Percentiles rank a stretch among this genome's conserved stretches.
phyloP scores from a whole-genome alignment of 2,888 invertebrate species.

The Chymomyza caudatula region DNA sequence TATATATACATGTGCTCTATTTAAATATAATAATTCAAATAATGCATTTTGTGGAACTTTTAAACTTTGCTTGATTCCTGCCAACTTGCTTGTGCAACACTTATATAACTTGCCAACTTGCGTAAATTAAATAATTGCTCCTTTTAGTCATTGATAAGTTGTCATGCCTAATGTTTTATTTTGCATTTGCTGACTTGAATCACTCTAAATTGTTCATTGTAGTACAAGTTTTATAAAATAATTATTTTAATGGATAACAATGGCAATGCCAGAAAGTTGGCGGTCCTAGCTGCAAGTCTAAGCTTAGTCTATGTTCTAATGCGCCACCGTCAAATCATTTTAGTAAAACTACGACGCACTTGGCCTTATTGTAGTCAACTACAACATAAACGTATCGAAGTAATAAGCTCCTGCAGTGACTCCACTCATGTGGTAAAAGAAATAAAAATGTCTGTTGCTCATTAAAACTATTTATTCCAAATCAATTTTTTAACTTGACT shows the following conservation, averaged over 20 bases:
- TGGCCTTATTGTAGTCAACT: conserved; percentile 51
- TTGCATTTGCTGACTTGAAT: not conserved
- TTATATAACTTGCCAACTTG: not conserved
- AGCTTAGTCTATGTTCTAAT: conserved; percentile 72
- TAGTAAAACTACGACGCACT: conserved; percentile 46
- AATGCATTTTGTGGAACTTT: not conserved
- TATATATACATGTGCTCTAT: not conserved
- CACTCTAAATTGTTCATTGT: not conserved
- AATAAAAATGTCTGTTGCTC: conserved; percentile 68
- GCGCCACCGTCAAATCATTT: conserved; percentile 80
- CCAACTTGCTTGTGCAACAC: not conserved
- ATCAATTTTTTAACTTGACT: not conserved
- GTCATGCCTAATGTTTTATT: not conserved
- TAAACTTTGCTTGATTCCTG: not conserved
- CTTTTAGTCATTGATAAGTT: not conserved
- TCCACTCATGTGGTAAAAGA: conserved; percentile 62
- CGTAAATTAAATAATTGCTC: not conserved
- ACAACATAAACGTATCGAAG: conserved; percentile 65
- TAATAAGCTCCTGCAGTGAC: conserved; percentile 61
- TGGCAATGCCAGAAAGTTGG: conserved; percentile 24
- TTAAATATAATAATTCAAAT: not conserved
- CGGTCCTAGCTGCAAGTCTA: conserved; percentile 63
- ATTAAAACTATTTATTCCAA: not conserved
- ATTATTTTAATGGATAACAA: not conserved
- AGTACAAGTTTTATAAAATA: not conserved